phyloP scores from a whole-genome alignment of 2,797 vertebrate species.

The Brachymystax lenok region DNA sequence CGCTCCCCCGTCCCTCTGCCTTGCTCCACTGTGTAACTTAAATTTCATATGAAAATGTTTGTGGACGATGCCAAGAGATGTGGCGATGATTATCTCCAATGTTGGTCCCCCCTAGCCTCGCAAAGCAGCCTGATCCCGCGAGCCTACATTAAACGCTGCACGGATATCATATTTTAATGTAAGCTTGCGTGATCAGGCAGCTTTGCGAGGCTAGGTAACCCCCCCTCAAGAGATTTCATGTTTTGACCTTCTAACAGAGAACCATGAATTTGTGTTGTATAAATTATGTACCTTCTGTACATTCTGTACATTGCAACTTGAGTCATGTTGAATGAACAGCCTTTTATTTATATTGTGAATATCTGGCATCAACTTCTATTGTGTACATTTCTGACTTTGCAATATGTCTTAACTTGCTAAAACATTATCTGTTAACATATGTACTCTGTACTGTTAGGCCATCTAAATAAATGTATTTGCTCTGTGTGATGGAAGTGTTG shows the following conservation, averaged over 20 bases:
- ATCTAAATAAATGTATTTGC: not conserved
- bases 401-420: not conserved
- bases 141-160: too few relatives aligned
- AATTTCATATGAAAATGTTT: slow-evolving; percentile 58
- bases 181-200: too few relatives aligned
- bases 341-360: not conserved
- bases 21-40: slow-evolving; percentile 54
- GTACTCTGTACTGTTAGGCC: not conserved
- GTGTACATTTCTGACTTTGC: not conserved
- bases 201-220: too few relatives aligned
- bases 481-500: not conserved
- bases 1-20: slow-evolving; percentile 23
- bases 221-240: slow-evolving; percentile 41
- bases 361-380: slow-evolving; percentile 4
- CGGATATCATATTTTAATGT: too few relatives aligned
- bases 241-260: slow-evolving; percentile 25
- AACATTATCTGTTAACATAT: not conserved
- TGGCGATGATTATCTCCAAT: slow-evolving; percentile 62
- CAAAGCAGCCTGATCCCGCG: too few relatives aligned
- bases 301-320: not conserved
- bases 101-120: slow-evolving; percentile 55
- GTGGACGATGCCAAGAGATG: slow-evolving; percentile 55
- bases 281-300: not conserved
- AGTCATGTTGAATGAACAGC: slow-evolving; percentile 1
- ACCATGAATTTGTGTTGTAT: not conserved